Base-by-base conservation (phyloP, 1,140 invertebrate species). In the Manduca sexta region DNA sequence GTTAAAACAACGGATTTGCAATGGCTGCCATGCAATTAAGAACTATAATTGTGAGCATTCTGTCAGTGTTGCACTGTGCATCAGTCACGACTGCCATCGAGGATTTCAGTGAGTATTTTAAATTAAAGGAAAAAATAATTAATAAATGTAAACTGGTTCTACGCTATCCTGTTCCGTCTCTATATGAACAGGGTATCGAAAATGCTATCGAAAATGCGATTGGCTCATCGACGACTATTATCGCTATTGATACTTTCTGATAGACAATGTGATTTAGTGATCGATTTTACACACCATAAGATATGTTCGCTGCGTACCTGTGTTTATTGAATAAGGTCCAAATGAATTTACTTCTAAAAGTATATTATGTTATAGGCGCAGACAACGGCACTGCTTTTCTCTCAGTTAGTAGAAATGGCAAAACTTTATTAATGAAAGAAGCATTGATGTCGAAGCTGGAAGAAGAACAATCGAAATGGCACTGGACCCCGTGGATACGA, bases 401-500 rank as follows among this genome's bases (percentile, higher is more conserved):
- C 4, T 45, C 62, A 5, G 49, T 73, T 15, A 18, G 71, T 38
- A 62, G 50, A 47, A 62, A 78, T 78, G 80, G 80, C 15, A 60
- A 72, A 11, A 47, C 50, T 1, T 64, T 79, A 12, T 72, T 49
- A 31, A 71, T 82, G 45, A 60, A 53, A 1, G 63, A 62, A 18
- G 64, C 79, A 11, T 52, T 84, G 14, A 60, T 75, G 63, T 64
- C 40, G 17, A 79, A 61, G 42, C 33, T 84, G 3, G 51, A 57
- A 1, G 61, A 67, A 12, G 76, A 84, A 42, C 15, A 57, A 4
- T 64, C 64, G 11, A 67, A 45, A 1, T 84, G 80, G 80, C 80
- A 84, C 40, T 77, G 73, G 71, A 77, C 49, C 14, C 80, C 80
- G 0, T 84, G 78, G 76, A 18, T 78, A n/a, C 46, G 69, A 8